Base-by-base conservation (phyloP, 2,888 invertebrate species). In the Apamea crenata region DNA sequence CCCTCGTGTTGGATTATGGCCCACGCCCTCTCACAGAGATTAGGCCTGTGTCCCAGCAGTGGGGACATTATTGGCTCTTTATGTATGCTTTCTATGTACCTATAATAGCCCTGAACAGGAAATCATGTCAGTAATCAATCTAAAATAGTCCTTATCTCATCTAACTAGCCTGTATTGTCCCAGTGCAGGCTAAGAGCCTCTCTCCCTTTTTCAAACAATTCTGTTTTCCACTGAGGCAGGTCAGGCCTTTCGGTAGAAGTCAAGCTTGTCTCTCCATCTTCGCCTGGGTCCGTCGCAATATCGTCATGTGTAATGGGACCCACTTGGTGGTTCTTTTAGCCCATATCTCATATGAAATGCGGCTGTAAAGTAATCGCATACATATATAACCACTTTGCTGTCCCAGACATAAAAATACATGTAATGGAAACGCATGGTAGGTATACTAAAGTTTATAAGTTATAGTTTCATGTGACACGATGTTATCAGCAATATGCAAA, bases 401-500 rank as follows among this genome's bases (percentile, higher is more conserved):
- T 12, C 1, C 56, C 40, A 25, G 25, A 71, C 10, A 50, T 29
- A 21, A 53, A 74, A 40, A 3, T 10, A 36, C n/a, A 59, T 59
- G 21, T 18, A n/a, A 14, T 32, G 53, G 44, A 78, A 68, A 40
- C 50, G 14, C 18, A 50, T 7, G 7, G 10, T 40, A 40, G 40
- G 40, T 40, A 40, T 21, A 21, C 25, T 18, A 29, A 63, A 18
- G 3, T 18, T 53, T 59, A 16, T 65, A 65, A 74, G 50, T 78
- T 18, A 67, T 67, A 40, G 71, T 84, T 56, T 84, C 59, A 47
- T 66, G 32, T 61, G 71, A 82, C 84, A 67, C n/a, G 69, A 74
- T 69, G 61, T 80, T 74, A 80, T 82, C 80, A 68, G 53, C 50
- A 50, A 61, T 74, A 73, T 85, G 81, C 36, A 80, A 56, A 79